Percentiles rank a stretch among this genome's conserved stretches.
Conservation (phyloP, 2,113 vertebrate species). For the Alexandromys fortis region DNA sequence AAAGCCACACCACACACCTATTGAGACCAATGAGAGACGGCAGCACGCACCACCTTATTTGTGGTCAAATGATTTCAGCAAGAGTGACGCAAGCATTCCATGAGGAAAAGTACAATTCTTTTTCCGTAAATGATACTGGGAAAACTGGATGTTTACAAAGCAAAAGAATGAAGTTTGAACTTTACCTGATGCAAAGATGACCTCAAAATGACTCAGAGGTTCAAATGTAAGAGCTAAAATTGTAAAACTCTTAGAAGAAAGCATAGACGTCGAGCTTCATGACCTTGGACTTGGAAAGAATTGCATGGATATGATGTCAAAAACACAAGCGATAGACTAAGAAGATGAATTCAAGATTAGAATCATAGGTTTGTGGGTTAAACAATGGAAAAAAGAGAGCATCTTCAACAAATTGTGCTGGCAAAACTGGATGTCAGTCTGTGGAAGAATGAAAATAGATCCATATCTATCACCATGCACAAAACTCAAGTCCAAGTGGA, state of each 20-base stretch:
- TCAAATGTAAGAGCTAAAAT: not conserved
- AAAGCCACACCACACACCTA: not conserved
- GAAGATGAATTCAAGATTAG: not conserved
- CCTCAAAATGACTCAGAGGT: not conserved
- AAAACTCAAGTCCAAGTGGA: too few relatives aligned
- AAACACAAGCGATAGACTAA: not conserved
- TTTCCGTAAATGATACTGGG: not conserved
- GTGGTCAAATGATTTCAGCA: not conserved
- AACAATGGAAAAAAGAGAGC: too few relatives aligned
- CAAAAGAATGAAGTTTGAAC: not conserved
- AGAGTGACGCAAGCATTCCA: not conserved
- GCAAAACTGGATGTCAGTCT: too few relatives aligned
- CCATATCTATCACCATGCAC: too few relatives aligned
- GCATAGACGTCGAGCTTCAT: not conserved
- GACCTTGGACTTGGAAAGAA: not conserved
- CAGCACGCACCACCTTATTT: not conserved
- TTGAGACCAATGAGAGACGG: not conserved
- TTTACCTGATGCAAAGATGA: not conserved
- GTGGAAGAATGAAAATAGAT: too few relatives aligned
- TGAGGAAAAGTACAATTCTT: not conserved
- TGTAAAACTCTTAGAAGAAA: not conserved
- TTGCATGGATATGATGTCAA: not conserved
- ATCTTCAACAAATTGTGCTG: too few relatives aligned
- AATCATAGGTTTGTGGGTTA: not conserved
- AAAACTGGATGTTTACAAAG: not conserved